phyloP scores from a whole-genome alignment of 2,888 invertebrate genomes.

The Tenthredo mesomela region DNA sequence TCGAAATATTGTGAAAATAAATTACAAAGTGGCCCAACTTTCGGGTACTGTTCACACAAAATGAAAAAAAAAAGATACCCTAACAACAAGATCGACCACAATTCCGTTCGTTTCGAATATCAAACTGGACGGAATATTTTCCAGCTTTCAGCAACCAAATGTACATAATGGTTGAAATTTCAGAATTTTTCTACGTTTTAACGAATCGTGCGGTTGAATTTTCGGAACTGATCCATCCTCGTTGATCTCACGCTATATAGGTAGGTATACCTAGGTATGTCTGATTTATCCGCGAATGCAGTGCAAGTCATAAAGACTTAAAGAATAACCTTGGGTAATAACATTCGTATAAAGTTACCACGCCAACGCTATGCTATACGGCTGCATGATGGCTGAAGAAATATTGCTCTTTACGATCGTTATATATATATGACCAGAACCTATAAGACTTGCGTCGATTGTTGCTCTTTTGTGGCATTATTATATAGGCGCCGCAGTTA shows the following conservation, averaged over 20 bases:
- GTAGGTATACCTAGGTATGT: not conserved
- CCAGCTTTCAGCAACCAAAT: not conserved
- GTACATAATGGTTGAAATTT: not conserved
- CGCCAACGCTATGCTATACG: not conserved
- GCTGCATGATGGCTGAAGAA: not conserved
- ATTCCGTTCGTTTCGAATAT: not conserved
- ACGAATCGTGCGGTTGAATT: too few species aligned
- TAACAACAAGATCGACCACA: too few species aligned
- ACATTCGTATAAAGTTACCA: not conserved
- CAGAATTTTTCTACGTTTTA: too few species aligned
- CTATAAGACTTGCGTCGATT: not conserved
- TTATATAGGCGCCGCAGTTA: not conserved
- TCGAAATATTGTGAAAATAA: too few species aligned
- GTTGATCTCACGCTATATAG: too few species aligned
- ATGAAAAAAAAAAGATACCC: too few species aligned
- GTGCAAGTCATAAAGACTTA: not conserved
- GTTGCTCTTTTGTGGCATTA: not conserved
- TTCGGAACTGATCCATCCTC: too few species aligned
- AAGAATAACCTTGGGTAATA: not conserved
- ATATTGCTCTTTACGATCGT: not conserved
- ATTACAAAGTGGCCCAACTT: too few species aligned
- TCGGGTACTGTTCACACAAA: too few species aligned
- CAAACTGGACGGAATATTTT: not conserved
- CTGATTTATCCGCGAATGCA: not conserved
- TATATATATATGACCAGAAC: not conserved